These are phyloP conservation scores for Nothura maculosa DNA, from an alignment of 2,797 vertebrate genomes.

Conservation along the genomic window DNA sequence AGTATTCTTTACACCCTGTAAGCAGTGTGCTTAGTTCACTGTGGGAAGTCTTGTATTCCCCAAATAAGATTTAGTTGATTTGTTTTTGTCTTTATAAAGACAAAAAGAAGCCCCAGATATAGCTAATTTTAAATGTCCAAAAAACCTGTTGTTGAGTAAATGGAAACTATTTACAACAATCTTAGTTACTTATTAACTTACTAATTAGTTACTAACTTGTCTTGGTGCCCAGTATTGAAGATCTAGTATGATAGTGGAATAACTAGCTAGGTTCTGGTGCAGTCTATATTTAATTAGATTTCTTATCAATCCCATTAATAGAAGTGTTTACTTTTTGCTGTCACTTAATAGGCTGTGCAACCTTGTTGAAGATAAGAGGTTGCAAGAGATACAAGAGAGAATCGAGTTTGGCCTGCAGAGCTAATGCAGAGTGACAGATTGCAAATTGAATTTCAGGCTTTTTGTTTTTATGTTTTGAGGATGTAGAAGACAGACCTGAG, in stretches of 20 bases:
- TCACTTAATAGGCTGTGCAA: background rate
- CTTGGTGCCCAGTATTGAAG: background rate
- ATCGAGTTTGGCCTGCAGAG: background rate
- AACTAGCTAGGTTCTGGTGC: slow-evolving; percentile 8
- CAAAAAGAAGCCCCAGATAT: background rate
- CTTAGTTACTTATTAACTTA: background rate
- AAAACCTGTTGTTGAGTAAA: background rate
- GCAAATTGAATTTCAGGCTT: background rate
- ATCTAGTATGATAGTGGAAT: background rate
- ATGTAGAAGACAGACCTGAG: background rate
- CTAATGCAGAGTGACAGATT: background rate
- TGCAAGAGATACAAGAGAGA: background rate
- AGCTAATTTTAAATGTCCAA: background rate
- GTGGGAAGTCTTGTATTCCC: background rate
- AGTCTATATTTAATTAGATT: slow-evolving; percentile 42
- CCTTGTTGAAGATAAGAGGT: background rate
- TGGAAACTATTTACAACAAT: background rate
- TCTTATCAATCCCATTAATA: slow-evolving; percentile 34
- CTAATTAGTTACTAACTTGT: background rate
- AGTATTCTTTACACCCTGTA: background rate
- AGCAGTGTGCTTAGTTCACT: background rate
- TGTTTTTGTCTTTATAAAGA: background rate
- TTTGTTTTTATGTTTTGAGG: background rate
- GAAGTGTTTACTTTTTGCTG: slow-evolving; percentile 21
- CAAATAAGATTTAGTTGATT: background rate